Conservation (phyloP, 2,797 vertebrate species). For the Darevskia nairensis region DNA sequence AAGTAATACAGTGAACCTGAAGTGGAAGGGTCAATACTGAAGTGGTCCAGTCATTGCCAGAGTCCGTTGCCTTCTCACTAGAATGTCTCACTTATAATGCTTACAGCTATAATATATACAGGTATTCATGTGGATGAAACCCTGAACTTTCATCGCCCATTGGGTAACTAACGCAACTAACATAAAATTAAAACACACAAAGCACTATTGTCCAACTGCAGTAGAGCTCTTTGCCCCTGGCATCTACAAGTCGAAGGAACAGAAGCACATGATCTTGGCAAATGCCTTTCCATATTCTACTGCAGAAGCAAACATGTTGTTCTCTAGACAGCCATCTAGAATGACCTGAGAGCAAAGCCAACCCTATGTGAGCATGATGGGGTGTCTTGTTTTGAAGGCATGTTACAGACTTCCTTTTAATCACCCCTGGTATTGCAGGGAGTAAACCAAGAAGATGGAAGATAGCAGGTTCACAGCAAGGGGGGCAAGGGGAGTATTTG, state of each 20-base stretch:
- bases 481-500: neutral
- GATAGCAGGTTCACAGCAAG: neutral
- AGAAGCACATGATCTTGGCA: neutral
- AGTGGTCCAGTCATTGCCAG: neutral
- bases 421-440: neutral
- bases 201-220: neutral
- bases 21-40: slow-evolving; percentile 1
- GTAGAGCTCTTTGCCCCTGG: neutral
- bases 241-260: neutral
- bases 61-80: neutral
- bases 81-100: neutral
- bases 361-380: neutral
- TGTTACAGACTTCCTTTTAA: neutral
- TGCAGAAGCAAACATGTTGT: neutral
- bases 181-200: neutral
- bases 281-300: neutral
- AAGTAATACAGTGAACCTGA: neutral
- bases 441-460: neutral
- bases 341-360: neutral
- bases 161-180: neutral
- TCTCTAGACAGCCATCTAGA: neutral
- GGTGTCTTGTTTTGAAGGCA: neutral
- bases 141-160: neutral
- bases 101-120: neutral
- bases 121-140: neutral